Evolutionary conservation across 2,888 invertebrate genomes (phyloP).

Genomic region (Pseudoips prasinana): DNA sequence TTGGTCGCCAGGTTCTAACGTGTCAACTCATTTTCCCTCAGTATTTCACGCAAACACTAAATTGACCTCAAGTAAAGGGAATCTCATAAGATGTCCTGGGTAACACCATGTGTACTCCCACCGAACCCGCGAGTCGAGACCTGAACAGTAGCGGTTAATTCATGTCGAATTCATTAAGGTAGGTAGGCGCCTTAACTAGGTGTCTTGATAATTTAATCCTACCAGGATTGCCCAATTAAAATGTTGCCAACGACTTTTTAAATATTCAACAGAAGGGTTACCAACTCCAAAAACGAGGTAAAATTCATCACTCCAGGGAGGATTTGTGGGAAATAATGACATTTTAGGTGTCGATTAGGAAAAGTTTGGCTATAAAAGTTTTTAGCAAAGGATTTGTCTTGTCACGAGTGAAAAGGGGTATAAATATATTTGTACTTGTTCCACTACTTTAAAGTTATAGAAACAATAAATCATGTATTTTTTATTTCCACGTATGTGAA

Average conservation of each 20-base stretch:
- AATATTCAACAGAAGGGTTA: conserved; percentile 76
- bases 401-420: conserved; percentile 26
- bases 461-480: too few species aligned
- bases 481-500: too few species aligned
- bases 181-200: conserved; percentile 74
- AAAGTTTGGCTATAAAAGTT: conserved; percentile 61
- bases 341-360: conserved; percentile 77
- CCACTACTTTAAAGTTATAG: too few species aligned
- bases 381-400: conserved; percentile 49
- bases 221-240: conserved; percentile 78
- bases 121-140: conserved; percentile 22
- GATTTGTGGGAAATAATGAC: conserved; percentile 73
- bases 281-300: conserved; percentile 67
- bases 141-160: conserved; percentile 54
- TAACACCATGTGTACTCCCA: too few species aligned
- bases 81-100: too few species aligned
- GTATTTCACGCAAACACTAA: too few species aligned
- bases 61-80: too few species aligned
- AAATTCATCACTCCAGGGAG: conserved; percentile 72
- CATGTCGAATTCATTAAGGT: conserved; percentile 79
- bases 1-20: too few species aligned
- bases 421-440: conserved; percentile 31
- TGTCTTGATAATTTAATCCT: conserved; percentile 82
- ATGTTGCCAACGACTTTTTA: conserved; percentile 80
- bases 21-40: too few species aligned